Conservation (phyloP, 2,888 invertebrate genomes). For the Drosophila robusta region DNA sequence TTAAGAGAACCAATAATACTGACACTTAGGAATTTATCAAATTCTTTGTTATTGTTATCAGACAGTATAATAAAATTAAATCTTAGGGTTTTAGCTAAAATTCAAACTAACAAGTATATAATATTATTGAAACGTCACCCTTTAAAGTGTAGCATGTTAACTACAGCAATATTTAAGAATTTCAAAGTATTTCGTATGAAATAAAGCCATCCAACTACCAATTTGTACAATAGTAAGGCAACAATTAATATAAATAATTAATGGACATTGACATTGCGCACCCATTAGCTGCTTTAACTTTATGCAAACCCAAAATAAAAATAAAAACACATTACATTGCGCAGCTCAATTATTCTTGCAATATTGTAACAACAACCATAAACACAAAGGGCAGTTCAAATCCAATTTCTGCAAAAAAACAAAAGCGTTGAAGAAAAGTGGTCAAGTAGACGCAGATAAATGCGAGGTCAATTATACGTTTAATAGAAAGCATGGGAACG, state of each 20-base stretch:
- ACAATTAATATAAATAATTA: conserved; percentile 37
- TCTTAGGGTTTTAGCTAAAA: too few relatives aligned
- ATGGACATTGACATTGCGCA: conserved; percentile 12
- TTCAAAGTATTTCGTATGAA: background rate
- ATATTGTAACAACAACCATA: conserved; percentile 18
- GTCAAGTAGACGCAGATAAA: conserved; percentile 44
- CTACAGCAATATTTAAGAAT: background rate
- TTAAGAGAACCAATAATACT: too few relatives aligned
- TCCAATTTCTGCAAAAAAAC: conserved; percentile 38
- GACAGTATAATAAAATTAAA: too few relatives aligned
- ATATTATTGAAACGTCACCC: background rate
- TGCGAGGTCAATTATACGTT: conserved; percentile 63
- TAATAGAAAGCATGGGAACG: too few relatives aligned
- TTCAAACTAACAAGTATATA: too few relatives aligned
- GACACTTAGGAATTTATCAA: too few relatives aligned
- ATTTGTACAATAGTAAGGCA: background rate
- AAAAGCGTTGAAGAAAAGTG: conserved; percentile 37
- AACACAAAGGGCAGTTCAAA: conserved; percentile 18
- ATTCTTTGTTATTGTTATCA: too few relatives aligned
- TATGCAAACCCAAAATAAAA: background rate
- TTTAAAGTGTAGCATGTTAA: background rate
- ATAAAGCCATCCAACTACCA: background rate
- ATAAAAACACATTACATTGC: conserved; percentile 2
- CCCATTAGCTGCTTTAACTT: conserved; percentile 10
- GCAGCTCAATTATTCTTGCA: conserved; percentile 30